Evolutionary conservation across 2,888 invertebrate species (phyloP).

Genomic region (Liodrosophila aerea): DNA sequence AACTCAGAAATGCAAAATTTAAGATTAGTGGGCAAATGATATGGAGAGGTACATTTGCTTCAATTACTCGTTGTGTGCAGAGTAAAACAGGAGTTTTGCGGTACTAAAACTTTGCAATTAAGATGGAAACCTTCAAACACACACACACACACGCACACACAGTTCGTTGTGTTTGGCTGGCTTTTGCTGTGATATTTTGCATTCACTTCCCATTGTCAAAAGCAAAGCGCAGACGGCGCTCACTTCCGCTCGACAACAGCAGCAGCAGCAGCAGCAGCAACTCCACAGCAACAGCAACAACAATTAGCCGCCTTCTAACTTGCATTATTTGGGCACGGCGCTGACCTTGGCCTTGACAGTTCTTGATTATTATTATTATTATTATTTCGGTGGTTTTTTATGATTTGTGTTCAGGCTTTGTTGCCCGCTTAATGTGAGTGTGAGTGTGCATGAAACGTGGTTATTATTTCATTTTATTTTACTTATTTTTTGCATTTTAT

Average conservation of each 20-base stretch:
- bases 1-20: no score
- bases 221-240: constrained; percentile 58
- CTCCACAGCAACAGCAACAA: no score
- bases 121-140: constrained; percentile 55
- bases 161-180: neutral
- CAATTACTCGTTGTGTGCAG: neutral
- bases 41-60: neutral
- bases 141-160: constrained; percentile 29
- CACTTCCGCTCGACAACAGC: constrained; percentile 53
- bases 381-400: neutral
- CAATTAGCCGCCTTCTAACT: no score
- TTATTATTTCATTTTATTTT: neutral
- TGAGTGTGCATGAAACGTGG: neutral
- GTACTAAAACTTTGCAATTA: constrained; percentile 46
- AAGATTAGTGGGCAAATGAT: no score
- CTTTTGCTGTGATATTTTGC: constrained; percentile 51
- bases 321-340: constrained; percentile 14
- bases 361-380: constrained; percentile 2
- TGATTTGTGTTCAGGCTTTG: neutral
- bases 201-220: constrained; percentile 70
- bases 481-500: neutral
- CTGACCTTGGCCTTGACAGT: constrained; percentile 51
- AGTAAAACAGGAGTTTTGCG: constrained; percentile 3
- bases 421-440: neutral
- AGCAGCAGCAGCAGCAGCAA: constrained; percentile 3